Evolutionary conservation across 2,113 vertebrate genomes (phyloP).

Genomic region (Cryptomyrus ogoouensis): DNA sequence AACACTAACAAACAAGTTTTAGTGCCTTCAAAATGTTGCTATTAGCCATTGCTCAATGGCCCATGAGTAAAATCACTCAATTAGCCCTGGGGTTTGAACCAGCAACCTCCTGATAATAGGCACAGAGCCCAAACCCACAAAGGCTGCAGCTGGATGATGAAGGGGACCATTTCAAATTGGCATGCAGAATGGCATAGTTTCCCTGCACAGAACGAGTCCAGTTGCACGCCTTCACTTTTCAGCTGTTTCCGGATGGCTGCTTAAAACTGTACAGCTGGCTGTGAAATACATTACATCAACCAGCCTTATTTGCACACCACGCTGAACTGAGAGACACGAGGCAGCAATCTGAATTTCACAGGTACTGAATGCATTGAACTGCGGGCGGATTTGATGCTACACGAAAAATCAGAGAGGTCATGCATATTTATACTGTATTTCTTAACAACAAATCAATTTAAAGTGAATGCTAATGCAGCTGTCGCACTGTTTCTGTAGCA

Average conservation of each 20-base stretch:
- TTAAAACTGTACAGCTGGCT: not conserved
- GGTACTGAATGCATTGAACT: not conserved
- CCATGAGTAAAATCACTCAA: not conserved
- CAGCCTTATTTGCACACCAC: not conserved
- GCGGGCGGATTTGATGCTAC: not conserved
- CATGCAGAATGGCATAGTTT: not conserved
- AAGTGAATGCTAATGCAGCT: not conserved
- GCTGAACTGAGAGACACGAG: not conserved
- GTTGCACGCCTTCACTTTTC: not conserved
- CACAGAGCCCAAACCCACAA: not conserved
- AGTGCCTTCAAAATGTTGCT: not conserved
- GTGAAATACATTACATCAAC: not conserved
- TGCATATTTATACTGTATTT: slow-evolving; percentile 1
- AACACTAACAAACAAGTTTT: not conserved
- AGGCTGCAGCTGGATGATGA: not conserved
- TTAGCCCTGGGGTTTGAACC: not conserved
- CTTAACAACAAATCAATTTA: slow-evolving; percentile 1
- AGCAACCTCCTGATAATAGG: not conserved
- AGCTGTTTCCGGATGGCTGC: not conserved
- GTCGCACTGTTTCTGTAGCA: not conserved
- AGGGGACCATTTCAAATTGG: not conserved
- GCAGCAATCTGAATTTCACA: slow-evolving; percentile 10
- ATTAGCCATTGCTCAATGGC: not conserved
- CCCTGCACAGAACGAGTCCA: not conserved
- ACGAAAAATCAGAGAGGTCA: not conserved